Conservation (phyloP, 1,140 invertebrate genomes). For the Myzus persicae region DNA sequence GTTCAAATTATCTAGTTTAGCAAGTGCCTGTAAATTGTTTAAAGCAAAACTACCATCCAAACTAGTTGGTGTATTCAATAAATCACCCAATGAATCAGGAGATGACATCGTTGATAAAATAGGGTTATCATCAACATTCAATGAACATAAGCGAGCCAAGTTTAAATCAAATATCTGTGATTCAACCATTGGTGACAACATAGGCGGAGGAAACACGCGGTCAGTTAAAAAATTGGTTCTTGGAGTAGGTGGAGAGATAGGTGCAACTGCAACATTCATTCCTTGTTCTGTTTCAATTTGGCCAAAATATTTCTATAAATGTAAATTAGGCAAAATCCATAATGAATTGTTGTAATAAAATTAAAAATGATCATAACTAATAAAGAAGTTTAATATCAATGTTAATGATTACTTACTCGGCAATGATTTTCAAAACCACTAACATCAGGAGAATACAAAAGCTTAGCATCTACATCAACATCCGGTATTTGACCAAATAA, state of each 20-base stretch:
- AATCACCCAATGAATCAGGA: constrained; percentile 70
- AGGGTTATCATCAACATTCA: constrained; percentile 72
- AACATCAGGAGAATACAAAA: constrained; percentile 61
- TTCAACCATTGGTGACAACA: constrained; percentile 22
- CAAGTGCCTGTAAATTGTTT: constrained; percentile 87
- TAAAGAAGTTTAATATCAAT: constrained; percentile 14
- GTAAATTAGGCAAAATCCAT: not conserved
- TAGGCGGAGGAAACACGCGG: not conserved
- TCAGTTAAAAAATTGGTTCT: constrained; percentile 56
- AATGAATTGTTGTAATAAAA: not conserved
- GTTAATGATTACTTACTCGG: not conserved
- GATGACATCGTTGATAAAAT: constrained; percentile 65
- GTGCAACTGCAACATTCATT: constrained; percentile 30
- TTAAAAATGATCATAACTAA: not conserved
- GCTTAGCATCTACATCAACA: constrained; percentile 75
- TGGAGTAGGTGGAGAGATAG: constrained; percentile 53
- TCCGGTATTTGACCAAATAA: constrained; percentile 82
- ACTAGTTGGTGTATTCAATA: constrained; percentile 67
- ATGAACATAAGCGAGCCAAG: constrained; percentile 79
- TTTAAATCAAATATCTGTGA: constrained; percentile 72
- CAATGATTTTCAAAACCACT: constrained; percentile 50
- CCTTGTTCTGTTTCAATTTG: constrained; percentile 40
- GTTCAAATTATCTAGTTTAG: constrained; percentile 79
- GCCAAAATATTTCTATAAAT: constrained; percentile 54
- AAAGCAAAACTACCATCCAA: constrained; percentile 72